Conservation (phyloP, 37 sponge, comb jelly and placozoan genomes). For the Mnemiopsis leidyi region DNA sequence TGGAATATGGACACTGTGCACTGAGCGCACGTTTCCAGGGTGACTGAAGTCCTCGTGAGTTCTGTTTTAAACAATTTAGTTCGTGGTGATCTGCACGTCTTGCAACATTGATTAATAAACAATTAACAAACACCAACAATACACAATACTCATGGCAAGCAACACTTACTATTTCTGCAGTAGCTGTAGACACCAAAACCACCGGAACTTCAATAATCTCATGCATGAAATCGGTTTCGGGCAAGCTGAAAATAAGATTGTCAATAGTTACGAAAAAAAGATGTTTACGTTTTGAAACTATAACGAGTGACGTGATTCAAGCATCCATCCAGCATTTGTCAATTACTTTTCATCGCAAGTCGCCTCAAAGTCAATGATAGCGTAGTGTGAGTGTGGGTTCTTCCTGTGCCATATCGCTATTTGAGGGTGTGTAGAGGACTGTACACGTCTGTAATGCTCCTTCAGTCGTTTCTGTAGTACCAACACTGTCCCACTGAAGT, state of each 20-base stretch:
- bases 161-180: conserved; percentile 29
- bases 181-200: conserved; percentile 10
- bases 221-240: conserved; percentile 42
- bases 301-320: no score
- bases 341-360: conserved; percentile 70
- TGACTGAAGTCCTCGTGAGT: no score
- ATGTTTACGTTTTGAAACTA: no score
- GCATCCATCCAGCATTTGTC: no score
- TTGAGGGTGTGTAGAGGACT: conserved; percentile 7
- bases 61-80: no score
- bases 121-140: no score
- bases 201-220: conserved; percentile 57
- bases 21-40: no score
- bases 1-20: no score
- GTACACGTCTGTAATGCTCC: conserved; percentile 31
- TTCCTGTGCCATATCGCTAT: conserved; percentile 56
- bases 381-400: conserved; percentile 67
- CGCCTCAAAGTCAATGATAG: conserved; percentile 84
- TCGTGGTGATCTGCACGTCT: no score
- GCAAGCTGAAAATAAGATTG: not conserved
- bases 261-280: not conserved
- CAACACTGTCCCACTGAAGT: not conserved
- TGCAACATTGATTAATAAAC: no score
- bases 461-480: conserved; percentile 53
- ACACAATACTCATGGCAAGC: no score